Percentiles rank a stretch among this genome's conserved stretches.
Conservation (phyloP, 2,888 invertebrate species). For the Dendrolimus pini region DNA sequence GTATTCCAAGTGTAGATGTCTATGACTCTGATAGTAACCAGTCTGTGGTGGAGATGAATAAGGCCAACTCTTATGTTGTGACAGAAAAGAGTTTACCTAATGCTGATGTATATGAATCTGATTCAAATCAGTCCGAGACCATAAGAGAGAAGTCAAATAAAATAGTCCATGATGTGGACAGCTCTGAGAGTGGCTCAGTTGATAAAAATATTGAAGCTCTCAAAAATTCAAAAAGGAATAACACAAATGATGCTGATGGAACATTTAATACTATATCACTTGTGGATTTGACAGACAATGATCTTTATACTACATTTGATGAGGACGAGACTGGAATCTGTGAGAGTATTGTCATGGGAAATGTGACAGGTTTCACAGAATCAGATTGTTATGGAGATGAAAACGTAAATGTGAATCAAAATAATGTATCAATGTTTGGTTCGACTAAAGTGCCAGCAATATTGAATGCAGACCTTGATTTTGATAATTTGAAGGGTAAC, state of each 20-base stretch:
- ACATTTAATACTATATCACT: slow-evolving; percentile 21
- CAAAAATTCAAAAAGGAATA: slow-evolving; percentile 18
- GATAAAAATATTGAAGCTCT: slow-evolving; percentile 15
- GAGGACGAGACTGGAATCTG: slow-evolving; percentile 30
- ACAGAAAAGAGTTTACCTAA: slow-evolving; percentile 55
- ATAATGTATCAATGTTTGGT: slow-evolving; percentile 40
- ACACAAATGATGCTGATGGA: slow-evolving; percentile 11
- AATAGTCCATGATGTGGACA: slow-evolving; percentile 24
- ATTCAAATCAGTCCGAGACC: slow-evolving; percentile 58
- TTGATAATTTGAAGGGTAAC: slow-evolving; percentile 62
- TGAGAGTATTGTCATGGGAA: slow-evolving; percentile 59
- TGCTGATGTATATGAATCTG: slow-evolving; percentile 75
- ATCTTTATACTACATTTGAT: slow-evolving; percentile 21
- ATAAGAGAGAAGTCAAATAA: slow-evolving; percentile 21
- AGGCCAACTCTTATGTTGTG: slow-evolving; percentile 42
- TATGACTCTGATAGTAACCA: slow-evolving; percentile 78
- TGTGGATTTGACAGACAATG: slow-evolving; percentile 48
- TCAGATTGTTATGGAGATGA: slow-evolving; percentile 33
- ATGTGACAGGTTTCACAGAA: slow-evolving; percentile 54
- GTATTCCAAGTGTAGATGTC: slow-evolving; percentile 63
- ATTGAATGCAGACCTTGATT: slow-evolving; percentile 59
- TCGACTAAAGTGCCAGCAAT: slow-evolving; percentile 66
- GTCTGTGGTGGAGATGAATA: slow-evolving; percentile 38
- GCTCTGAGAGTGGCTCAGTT: slow-evolving; percentile 24
- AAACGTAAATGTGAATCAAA: slow-evolving; percentile 13